A percentile compares a stretch with the other conserved stretches of the same genome.
phyloP scores from a whole-genome alignment of 2,888 invertebrate species.

The Druceiella hillmani region DNA sequence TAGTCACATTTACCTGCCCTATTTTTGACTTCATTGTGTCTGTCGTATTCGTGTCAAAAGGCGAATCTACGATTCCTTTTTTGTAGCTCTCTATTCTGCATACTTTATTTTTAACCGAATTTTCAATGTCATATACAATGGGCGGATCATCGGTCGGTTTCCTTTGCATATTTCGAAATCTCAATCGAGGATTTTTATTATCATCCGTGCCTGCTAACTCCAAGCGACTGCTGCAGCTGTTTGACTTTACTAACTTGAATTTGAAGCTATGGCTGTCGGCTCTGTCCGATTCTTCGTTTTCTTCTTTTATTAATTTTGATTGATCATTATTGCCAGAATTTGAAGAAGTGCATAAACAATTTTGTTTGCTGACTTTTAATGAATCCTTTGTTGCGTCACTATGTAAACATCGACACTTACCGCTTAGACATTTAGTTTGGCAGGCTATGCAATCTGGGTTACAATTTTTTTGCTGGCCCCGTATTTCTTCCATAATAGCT shows the following conservation, averaged over 20 bases:
- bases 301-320: no score
- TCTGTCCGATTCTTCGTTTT: conserved; percentile 3
- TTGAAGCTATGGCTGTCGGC: conserved; percentile 59
- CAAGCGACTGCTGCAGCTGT: conserved; percentile 78
- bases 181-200: conserved; percentile 42
- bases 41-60: conserved; percentile 31
- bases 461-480: conserved; percentile 49
- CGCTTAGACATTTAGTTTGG: conserved; percentile 44
- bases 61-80: conserved; percentile 43
- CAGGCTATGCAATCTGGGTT: conserved; percentile 48
- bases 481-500: conserved; percentile 69
- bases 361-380: conserved; percentile 31
- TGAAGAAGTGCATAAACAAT: conserved; percentile 28
- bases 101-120: conserved; percentile 49
- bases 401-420: conserved; percentile 47
- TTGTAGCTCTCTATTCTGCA: conserved; percentile 48
- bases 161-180: conserved; percentile 35
- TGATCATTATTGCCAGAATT: conserved; percentile 31
- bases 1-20: no score
- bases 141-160: conserved; percentile 41
- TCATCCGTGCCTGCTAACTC: conserved; percentile 70
- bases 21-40: no score
- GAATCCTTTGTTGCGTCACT: conserved; percentile 40
- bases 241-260: conserved; percentile 78
- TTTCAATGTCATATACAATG: conserved; percentile 40